These are phyloP conservation scores for Galleria mellonella DNA, from an alignment of 1,140 invertebrate species.

Conservation along the genomic window DNA sequence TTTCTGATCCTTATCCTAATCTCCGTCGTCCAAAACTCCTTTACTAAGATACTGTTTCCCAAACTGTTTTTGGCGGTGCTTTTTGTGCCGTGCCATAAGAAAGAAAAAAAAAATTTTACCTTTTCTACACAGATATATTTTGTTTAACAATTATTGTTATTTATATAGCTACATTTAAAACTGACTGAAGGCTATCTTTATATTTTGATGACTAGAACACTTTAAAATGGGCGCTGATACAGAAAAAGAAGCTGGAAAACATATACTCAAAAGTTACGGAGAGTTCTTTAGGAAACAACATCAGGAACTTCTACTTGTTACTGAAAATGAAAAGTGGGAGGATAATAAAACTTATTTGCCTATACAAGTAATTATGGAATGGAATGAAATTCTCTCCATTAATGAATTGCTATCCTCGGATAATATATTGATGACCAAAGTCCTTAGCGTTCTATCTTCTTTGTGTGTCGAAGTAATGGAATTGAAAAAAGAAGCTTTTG, in stretches of 20 bases:
- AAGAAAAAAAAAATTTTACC: too few species aligned
- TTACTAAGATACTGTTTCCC: too few species aligned
- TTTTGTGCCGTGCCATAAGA: too few species aligned
- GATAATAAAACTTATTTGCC: slow-evolving; percentile 76
- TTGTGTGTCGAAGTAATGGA: slow-evolving; percentile 84
- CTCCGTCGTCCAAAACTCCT: too few species aligned
- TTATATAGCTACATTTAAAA: too few species aligned
- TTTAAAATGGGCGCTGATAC: slow-evolving; percentile 14
- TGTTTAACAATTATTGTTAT: too few species aligned
- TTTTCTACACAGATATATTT: too few species aligned
- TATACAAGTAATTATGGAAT: slow-evolving; percentile 70
- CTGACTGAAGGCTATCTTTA: too few species aligned
- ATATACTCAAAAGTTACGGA: slow-evolving; percentile 77
- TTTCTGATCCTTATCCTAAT: too few species aligned
- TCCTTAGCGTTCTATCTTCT: slow-evolving; percentile 86
- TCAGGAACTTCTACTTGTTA: slow-evolving; percentile 35
- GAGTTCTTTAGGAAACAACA: slow-evolving; percentile 83
- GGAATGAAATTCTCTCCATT: slow-evolving; percentile 79
- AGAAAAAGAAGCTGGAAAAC: slow-evolving; percentile 56
- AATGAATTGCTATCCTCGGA: slow-evolving; percentile 85
- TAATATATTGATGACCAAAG: slow-evolving; percentile 87
- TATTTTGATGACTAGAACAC: too few species aligned
- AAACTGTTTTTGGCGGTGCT: too few species aligned
- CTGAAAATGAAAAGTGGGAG: slow-evolving; percentile 20
- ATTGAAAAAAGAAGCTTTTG: slow-evolving; percentile 81